Evolutionary conservation across 2,888 invertebrate genomes (phyloP).

Genomic region (Cheilosia scutellata): DNA sequence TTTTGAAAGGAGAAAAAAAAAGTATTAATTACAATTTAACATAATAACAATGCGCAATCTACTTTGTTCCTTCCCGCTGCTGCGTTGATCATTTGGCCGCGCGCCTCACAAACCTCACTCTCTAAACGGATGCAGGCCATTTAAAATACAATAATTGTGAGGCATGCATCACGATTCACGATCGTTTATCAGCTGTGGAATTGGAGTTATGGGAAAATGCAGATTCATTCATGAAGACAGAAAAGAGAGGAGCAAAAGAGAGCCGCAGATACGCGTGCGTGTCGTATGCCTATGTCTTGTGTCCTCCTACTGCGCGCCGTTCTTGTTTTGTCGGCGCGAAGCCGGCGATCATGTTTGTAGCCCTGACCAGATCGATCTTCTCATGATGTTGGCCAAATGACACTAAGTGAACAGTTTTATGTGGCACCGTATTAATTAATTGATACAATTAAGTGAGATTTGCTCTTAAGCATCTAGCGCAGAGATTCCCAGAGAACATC

Average conservation of each 20-base stretch:
- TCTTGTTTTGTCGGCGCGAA: slow-evolving; percentile 57
- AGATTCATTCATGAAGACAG: slow-evolving; percentile 71
- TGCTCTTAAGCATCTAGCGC: slow-evolving; percentile 60
- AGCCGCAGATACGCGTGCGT: slow-evolving; percentile 50
- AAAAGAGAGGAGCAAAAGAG: slow-evolving; percentile 21
- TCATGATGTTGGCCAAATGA: slow-evolving; percentile 62
- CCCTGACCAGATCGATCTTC: slow-evolving; percentile 64
- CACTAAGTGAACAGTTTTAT: slow-evolving; percentile 75
- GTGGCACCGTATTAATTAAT: slow-evolving; percentile 75
- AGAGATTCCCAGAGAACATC: slow-evolving; percentile 16
- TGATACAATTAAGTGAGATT: slow-evolving; percentile 73
- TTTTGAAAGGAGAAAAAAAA: slow-evolving; percentile 39
- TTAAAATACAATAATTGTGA: slow-evolving; percentile 55
- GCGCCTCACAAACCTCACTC: not conserved
- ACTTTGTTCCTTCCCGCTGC: slow-evolving; percentile 32
- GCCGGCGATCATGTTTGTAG: slow-evolving; percentile 53
- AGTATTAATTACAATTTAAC: slow-evolving; percentile 74
- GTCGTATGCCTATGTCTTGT: slow-evolving; percentile 39
- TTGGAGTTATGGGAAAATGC: slow-evolving; percentile 65
- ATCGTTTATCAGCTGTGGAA: slow-evolving; percentile 62
- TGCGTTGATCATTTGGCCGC: not conserved
- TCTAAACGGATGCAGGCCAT: slow-evolving; percentile 36
- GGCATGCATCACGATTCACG: slow-evolving; percentile 61
- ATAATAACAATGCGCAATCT: slow-evolving; percentile 73
- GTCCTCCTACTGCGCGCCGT: slow-evolving; percentile 3